These are phyloP conservation scores for Narcine bancroftii DNA, from an alignment of 2,113 vertebrate species.

Conservation along the genomic window DNA sequence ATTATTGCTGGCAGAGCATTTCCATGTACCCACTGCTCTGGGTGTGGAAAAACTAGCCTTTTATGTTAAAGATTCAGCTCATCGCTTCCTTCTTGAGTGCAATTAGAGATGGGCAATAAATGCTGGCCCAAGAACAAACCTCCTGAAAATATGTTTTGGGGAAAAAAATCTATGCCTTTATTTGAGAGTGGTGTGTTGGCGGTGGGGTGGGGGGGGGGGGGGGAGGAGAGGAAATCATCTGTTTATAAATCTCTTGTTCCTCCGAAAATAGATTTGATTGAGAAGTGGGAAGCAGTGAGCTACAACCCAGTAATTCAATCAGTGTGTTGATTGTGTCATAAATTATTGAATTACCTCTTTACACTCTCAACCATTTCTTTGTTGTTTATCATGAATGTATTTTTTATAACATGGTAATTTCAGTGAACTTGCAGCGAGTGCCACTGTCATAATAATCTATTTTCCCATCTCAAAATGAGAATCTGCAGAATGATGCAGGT, in stretches of 20 bases:
- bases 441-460: neutral
- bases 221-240: neutral
- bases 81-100: too few species aligned
- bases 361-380: neutral
- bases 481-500: neutral
- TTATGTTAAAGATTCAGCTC: too few species aligned
- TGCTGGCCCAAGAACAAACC: too few species aligned
- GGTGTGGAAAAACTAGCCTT: too few species aligned
- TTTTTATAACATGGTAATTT: neutral
- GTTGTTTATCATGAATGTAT: neutral
- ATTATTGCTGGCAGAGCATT: too few species aligned
- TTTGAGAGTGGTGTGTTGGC: too few species aligned
- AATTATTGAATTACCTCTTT: neutral
- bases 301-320: slow-evolving; percentile 7
- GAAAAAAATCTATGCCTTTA: too few species aligned
- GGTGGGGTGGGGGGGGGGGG: too few species aligned
- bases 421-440: neutral
- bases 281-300: too few species aligned
- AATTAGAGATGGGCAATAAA: too few species aligned
- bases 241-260: neutral
- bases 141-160: too few species aligned
- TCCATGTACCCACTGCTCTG: too few species aligned
- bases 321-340: neutral
- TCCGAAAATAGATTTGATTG: neutral
- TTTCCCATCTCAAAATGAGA: neutral